Conservation (phyloP, 2,113 vertebrate genomes). For the Prochilodus magdalenae region DNA sequence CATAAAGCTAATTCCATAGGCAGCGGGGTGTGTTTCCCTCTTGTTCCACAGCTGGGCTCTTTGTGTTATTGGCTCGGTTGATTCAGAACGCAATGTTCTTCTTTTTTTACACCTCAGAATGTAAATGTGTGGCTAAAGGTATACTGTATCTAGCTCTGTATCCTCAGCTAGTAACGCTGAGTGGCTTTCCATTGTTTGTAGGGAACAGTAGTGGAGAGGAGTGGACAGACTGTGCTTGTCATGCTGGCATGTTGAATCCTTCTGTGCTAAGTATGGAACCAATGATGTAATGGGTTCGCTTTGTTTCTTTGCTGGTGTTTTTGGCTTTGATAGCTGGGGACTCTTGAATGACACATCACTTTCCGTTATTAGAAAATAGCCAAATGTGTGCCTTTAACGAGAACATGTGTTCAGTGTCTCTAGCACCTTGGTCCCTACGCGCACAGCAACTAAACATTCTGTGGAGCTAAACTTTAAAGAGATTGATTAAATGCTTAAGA, state of each 20-base stretch:
- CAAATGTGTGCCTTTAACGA: background rate
- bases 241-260: background rate
- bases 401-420: background rate
- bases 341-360: background rate
- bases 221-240: too few relatives aligned
- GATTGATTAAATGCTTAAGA: constrained; percentile 45
- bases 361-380: background rate
- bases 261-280: background rate
- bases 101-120: background rate
- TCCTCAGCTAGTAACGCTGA: background rate
- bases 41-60: too few relatives aligned
- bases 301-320: background rate
- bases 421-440: background rate
- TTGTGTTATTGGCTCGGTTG: too few relatives aligned
- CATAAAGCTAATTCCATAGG: too few relatives aligned
- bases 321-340: background rate
- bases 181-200: too few relatives aligned
- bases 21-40: too few relatives aligned
- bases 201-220: too few relatives aligned
- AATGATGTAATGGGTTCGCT: too few relatives aligned
- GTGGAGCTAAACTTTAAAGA: background rate
- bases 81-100: background rate
- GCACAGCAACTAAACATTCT: background rate
- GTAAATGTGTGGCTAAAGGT: background rate
- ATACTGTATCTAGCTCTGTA: background rate